These are phyloP conservation scores for Cardinalis cardinalis DNA, from an alignment of 2,113 vertebrate genomes.

Conservation along the genomic window DNA sequence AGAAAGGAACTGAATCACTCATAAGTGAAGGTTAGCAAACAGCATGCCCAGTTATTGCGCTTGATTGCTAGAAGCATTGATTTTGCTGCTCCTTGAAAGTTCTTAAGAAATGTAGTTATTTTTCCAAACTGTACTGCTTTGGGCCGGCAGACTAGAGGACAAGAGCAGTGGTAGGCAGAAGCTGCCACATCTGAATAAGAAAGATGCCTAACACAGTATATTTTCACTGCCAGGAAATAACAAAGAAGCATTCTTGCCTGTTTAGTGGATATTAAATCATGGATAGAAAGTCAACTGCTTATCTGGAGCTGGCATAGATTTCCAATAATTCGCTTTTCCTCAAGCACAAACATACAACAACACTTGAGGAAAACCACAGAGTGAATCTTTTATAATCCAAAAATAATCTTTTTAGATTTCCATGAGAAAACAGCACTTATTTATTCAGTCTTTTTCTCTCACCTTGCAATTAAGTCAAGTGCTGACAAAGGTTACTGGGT, in stretches of 20 bases:
- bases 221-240: slow-evolving; percentile 62
- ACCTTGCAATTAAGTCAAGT: slow-evolving; percentile 9
- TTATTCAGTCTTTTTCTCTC: neutral
- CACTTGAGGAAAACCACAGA: slow-evolving; percentile 2
- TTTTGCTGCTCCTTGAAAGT: neutral
- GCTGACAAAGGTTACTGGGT: neutral
- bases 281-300: slow-evolving; percentile 57
- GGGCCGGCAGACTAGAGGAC: neutral
- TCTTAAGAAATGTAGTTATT: neutral
- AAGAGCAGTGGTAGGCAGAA: slow-evolving; percentile 38
- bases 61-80: neutral
- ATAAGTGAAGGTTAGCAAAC: neutral
- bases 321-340: slow-evolving; percentile 47
- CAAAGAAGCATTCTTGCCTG: slow-evolving; percentile 55
- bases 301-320: slow-evolving; percentile 42
- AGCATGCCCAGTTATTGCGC: neutral
- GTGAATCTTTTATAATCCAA: neutral
- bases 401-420: slow-evolving; percentile 9
- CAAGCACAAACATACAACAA: neutral
- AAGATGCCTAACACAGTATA: slow-evolving; percentile 31
- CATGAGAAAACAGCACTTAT: neutral
- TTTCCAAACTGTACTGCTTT: neutral
- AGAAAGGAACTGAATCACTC: slow-evolving; percentile 9
- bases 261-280: slow-evolving; percentile 46
- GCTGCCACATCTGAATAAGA: slow-evolving; percentile 22